phyloP scores from a whole-genome alignment of 2,888 invertebrate species.

The Phortica okadai region DNA sequence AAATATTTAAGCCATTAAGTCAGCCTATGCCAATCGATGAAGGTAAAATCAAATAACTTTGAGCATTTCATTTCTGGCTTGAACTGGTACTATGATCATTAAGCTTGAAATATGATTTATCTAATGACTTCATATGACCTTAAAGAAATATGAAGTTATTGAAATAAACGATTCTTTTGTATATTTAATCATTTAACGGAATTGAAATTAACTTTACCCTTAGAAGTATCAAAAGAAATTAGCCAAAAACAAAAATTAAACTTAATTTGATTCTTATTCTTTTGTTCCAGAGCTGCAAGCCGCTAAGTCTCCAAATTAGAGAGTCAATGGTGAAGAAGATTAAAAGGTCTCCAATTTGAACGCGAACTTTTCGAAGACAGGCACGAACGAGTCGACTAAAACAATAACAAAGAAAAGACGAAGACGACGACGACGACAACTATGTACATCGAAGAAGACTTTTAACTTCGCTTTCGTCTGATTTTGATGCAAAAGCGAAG shows the following conservation, averaged over 20 bases:
- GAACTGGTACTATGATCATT: background rate
- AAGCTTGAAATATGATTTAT: background rate
- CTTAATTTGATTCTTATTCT: background rate
- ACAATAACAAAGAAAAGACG: background rate
- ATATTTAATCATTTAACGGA: too few relatives aligned
- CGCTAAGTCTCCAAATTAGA: slow-evolving; percentile 16
- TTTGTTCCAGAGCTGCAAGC: slow-evolving; percentile 5
- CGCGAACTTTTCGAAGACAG: background rate
- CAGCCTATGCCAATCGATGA: background rate
- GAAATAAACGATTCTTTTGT: too few relatives aligned
- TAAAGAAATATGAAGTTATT: too few relatives aligned
- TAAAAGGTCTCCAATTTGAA: background rate
- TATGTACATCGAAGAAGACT: background rate
- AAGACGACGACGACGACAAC: background rate
- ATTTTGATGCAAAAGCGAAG: background rate
- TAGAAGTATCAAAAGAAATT: too few relatives aligned
- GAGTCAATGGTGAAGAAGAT: background rate
- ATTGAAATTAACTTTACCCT: too few relatives aligned
- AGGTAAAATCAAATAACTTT: background rate
- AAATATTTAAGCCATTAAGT: background rate
- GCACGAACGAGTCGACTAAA: background rate
- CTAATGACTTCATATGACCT: too few relatives aligned
- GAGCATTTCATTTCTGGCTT: background rate
- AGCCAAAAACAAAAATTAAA: background rate
- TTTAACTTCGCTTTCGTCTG: slow-evolving; percentile 22